phyloP scores from a whole-genome alignment of 2,113 vertebrate genomes.

The Albula glossodonta region DNA sequence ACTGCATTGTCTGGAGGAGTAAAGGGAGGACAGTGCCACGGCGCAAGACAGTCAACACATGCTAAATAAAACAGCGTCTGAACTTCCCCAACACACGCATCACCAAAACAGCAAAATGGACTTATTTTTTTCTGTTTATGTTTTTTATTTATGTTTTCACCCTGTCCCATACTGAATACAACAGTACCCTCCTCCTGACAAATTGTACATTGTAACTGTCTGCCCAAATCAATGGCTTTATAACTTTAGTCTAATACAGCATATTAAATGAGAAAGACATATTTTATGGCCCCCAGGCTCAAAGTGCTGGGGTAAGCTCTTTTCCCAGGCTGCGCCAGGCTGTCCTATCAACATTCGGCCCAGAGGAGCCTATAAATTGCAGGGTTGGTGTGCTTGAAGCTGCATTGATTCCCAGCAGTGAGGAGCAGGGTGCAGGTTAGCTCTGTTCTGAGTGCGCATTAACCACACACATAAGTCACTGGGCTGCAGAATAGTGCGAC shows the following conservation, averaged over 20 bases:
- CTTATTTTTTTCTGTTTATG: slow-evolving; percentile 10
- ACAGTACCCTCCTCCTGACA: slow-evolving; percentile 37
- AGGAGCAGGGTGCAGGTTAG: slow-evolving; percentile 45
- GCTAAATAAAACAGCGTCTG: neutral
- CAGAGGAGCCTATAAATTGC: slow-evolving; percentile 62
- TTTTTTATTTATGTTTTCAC: slow-evolving; percentile 12
- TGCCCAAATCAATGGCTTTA: slow-evolving; percentile 59
- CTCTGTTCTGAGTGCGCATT: slow-evolving; percentile 44
- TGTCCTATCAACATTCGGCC: slow-evolving; percentile 62
- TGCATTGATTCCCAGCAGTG: slow-evolving; percentile 62
- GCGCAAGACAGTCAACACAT: neutral
- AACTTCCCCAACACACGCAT: slow-evolving; percentile 4
- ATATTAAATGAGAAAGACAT: slow-evolving; percentile 64
- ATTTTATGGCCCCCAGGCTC: slow-evolving; percentile 47
- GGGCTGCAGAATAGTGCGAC: slow-evolving; percentile 19
- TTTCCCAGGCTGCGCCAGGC: slow-evolving; percentile 57
- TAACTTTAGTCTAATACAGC: slow-evolving; percentile 58
- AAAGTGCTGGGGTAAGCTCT: slow-evolving; percentile 67
- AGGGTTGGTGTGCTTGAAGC: slow-evolving; percentile 45
- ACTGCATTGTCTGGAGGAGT: neutral
- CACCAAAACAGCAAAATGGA: neutral
- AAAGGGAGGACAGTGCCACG: neutral
- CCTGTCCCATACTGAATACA: slow-evolving; percentile 2
- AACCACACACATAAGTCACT: slow-evolving; percentile 31
- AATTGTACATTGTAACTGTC: slow-evolving; percentile 49